phyloP scores from a whole-genome alignment of 37 sponge, comb jelly and placozoan species.

The Mnemiopsis leidyi region DNA sequence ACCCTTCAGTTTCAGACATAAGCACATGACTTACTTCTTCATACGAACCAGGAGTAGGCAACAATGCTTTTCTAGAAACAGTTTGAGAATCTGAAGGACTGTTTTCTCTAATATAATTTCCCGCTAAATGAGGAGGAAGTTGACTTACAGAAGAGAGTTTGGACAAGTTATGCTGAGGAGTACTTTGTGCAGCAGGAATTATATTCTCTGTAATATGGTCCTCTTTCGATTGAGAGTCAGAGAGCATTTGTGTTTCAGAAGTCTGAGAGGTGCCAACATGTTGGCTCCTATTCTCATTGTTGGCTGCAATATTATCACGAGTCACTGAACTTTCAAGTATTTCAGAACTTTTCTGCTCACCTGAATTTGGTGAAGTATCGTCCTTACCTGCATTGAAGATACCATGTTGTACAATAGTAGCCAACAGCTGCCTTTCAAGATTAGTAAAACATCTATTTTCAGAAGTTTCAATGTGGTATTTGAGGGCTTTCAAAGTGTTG shows the following conservation, averaged over 20 bases:
- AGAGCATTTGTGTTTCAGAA: neutral
- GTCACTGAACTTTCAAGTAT: no score
- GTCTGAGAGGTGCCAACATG: neutral
- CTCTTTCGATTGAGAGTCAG: neutral
- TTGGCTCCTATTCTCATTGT: no score
- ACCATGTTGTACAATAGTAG: slow-evolving; percentile 54
- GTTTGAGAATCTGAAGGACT: neutral
- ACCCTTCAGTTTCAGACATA: neutral
- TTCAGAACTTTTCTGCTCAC: neutral
- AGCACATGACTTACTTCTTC: neutral
- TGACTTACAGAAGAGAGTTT: neutral
- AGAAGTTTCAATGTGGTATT: neutral
- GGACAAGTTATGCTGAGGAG: neutral
- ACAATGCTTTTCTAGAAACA: neutral
- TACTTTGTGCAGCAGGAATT: neutral
- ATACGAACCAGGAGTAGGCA: slow-evolving; percentile 8
- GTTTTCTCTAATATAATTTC: neutral
- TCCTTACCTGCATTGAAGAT: slow-evolving; percentile 18
- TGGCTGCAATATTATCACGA: no score
- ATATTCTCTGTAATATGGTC: neutral
- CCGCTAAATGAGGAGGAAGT: neutral
- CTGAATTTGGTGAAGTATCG: neutral
- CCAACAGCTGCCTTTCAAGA: slow-evolving; percentile 2
- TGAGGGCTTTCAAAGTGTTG: slow-evolving; percentile 40
- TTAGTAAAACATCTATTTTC: slow-evolving; percentile 54